Evolutionary conservation across 64 coral and sea anemone genomes (phyloP).

Genomic region (Porites lutea): DNA sequence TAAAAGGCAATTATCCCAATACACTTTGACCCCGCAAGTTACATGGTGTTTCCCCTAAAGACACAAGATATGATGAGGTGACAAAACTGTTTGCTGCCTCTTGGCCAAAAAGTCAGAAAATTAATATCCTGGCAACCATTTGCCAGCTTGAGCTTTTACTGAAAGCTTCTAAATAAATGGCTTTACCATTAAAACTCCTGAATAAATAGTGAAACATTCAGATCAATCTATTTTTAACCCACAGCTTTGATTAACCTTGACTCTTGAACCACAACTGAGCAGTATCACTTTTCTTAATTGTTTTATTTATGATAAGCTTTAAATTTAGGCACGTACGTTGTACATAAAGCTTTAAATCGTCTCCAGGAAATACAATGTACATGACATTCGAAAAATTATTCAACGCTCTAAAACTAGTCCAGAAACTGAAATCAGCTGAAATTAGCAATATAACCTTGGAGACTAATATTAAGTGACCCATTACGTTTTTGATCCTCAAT

Average conservation of each 20-base stretch:
- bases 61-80: no score
- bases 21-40: no score
- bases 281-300: neutral
- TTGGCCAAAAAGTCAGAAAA: neutral
- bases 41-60: no score
- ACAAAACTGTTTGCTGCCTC: neutral
- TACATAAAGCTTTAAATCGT: neutral
- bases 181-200: no score
- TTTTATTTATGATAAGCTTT: neutral
- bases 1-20: no score
- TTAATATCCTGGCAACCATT: neutral
- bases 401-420: neutral
- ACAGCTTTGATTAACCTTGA: neutral
- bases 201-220: neutral
- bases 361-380: neutral
- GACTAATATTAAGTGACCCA: neutral
- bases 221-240: neutral
- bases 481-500: neutral
- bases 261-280: neutral
- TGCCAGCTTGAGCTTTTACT: no score
- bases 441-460: no score
- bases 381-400: neutral
- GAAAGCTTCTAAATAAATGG: no score
- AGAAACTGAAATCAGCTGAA: no score
- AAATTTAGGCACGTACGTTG: neutral